phyloP scores from a whole-genome alignment of 2,113 vertebrate genomes.

The Catharus minimus region DNA sequence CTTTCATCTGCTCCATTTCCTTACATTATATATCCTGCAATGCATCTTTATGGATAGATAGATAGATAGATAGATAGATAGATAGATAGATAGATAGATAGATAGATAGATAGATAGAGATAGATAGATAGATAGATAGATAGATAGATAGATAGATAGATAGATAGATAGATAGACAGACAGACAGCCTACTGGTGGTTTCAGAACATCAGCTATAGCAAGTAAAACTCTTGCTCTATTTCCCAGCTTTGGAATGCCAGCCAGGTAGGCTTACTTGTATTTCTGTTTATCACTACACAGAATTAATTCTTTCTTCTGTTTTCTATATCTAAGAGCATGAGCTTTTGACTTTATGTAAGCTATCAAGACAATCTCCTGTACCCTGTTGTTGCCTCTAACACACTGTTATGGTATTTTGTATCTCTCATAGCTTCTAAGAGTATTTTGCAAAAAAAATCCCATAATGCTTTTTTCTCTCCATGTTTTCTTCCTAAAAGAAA shows the following conservation, averaged over 20 bases:
- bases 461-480: background rate
- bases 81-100: background rate
- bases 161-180: background rate
- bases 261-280: background rate
- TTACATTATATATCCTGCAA: background rate
- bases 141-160: background rate
- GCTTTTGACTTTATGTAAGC: background rate
- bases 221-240: background rate
- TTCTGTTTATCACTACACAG: background rate
- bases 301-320: background rate
- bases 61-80: background rate
- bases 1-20: background rate
- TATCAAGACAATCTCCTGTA: background rate
- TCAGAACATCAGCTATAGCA: background rate
- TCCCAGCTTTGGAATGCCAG: background rate
- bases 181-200: background rate
- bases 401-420: background rate
- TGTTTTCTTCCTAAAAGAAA: background rate
- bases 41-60: background rate
- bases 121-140: background rate
- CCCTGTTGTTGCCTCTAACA: background rate
- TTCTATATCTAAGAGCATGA: background rate
- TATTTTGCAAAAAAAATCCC: background rate
- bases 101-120: background rate
- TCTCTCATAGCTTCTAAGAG: background rate